Evolutionary conservation across 2,797 vertebrate genomes (phyloP), one percentile per base, ranked within the genome.

Genomic region (Gobio occitaniae): DNA sequence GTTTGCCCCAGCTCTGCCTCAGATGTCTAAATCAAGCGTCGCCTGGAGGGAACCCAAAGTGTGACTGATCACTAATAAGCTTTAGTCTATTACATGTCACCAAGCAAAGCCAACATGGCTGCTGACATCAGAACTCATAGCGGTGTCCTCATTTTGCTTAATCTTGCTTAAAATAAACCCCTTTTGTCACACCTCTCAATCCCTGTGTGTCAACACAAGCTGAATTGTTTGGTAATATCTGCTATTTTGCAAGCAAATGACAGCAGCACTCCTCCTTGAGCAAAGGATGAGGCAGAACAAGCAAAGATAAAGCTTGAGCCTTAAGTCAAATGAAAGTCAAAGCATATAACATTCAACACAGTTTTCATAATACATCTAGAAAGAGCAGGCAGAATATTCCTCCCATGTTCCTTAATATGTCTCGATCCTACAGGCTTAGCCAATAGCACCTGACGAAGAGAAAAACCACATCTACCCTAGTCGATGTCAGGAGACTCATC

Each of bases 151-250:
- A 61, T 87, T 87, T 86, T 80, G 47, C 61, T 82, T 83, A 81
- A 88, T 86, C 86, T 84, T 41, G 52, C 78, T 88, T 84, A 83
- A 85, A 89, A 89, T 88, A 87, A 89, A 85, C 88, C 75, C 36
- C 44, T 65, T 89, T 86, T 77, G 88, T 88, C 85, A 84, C 83
- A 70, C 68, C 44, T 79, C 56, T 52, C 61, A 75, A 80, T 72
- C 68, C 86, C 59, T 52, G 25, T 19, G 10, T 61, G 66, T 77
- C 83, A 78, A 63, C 68, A 50, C 81, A 74, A 52, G 38, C 66
- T 54, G 56, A 84, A 84, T 76, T 86, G 84, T 84, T 82, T 44
- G 59, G 56, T 84, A 84, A 86, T 84, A 80, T 84, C 52, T 47
- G 50, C 25, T 61, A 78, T 78, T 78, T 71, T 54, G 21, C 82